These are phyloP conservation scores for Parthenolecanium corni DNA, from an alignment of 2,888 invertebrate species.

Conservation along the genomic window DNA sequence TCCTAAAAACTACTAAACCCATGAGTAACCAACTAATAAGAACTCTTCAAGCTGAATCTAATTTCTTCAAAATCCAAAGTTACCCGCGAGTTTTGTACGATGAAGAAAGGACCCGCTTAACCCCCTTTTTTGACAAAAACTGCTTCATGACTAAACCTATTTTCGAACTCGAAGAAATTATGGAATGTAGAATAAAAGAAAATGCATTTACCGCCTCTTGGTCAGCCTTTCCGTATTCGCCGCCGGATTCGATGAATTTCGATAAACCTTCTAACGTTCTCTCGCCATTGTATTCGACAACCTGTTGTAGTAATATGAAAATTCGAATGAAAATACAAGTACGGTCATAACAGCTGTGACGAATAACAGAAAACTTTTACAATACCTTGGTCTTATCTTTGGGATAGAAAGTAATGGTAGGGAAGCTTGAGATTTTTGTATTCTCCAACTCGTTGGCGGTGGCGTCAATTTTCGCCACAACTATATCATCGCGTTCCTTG, in stretches of 20 bases:
- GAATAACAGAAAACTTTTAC: too few species aligned
- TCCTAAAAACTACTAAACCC: too few species aligned
- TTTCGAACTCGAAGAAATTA: neutral
- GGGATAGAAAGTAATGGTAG: conserved; percentile 86
- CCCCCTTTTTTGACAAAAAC: too few species aligned
- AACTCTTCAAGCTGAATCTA: too few species aligned
- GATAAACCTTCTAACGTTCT: conserved; percentile 84
- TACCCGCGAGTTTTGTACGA: too few species aligned
- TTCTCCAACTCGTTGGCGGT: conserved; percentile 95
- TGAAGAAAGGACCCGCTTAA: too few species aligned
- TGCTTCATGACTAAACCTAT: too few species aligned
- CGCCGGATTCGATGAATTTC: conserved; percentile 69
- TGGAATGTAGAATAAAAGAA: neutral
- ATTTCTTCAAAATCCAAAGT: too few species aligned
- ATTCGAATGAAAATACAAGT: neutral
- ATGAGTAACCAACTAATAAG: too few species aligned
- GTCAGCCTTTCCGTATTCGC: conserved; percentile 52
- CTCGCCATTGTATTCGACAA: conserved; percentile 88
- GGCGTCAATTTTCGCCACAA: conserved; percentile 98
- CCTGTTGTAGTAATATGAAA: conserved; percentile 37
- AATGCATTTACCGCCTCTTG: conserved; percentile 43
- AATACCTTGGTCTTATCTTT: conserved; percentile 68
- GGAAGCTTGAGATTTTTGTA: conserved; percentile 88
- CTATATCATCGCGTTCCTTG: conserved; percentile 63
- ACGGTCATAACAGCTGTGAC: too few species aligned